Evolutionary conservation across 2,888 invertebrate genomes (phyloP).

Genomic region (Drosophila ustulata): DNA sequence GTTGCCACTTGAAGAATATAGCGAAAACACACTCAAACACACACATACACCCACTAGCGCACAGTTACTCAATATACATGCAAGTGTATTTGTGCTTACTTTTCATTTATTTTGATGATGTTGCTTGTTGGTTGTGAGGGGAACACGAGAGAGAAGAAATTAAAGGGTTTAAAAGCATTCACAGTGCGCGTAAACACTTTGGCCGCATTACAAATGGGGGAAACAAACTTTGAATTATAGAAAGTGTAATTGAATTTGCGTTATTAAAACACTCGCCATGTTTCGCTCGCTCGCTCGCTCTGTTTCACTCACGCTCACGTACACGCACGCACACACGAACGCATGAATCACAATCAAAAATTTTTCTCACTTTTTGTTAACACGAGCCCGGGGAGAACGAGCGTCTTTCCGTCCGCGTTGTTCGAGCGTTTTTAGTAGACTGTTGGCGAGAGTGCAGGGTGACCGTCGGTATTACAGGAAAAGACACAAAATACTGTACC

Average conservation of each 20-base stretch:
- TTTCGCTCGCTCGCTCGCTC: slow-evolving; percentile 45
- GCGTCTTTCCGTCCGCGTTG: slow-evolving; percentile 45
- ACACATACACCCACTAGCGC: slow-evolving; percentile 22
- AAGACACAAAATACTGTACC: not conserved
- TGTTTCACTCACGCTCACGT: slow-evolving; percentile 57
- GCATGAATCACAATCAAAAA: slow-evolving; percentile 55
- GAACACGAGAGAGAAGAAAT: slow-evolving; percentile 18
- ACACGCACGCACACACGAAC: slow-evolving; percentile 47
- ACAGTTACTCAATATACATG: slow-evolving; percentile 31
- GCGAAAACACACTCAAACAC: slow-evolving; percentile 50
- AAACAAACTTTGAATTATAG: slow-evolving; percentile 48
- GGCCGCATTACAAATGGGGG: slow-evolving; percentile 38
- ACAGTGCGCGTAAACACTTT: slow-evolving; percentile 54
- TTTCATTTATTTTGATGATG: slow-evolving; percentile 50
- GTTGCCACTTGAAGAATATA: slow-evolving; percentile 42
- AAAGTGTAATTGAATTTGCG: slow-evolving; percentile 59
- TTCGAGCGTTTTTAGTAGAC: slow-evolving; percentile 61
- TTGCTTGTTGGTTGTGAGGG: slow-evolving; percentile 10
- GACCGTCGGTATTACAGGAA: too few relatives aligned
- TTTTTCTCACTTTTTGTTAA: slow-evolving; percentile 12
- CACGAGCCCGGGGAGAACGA: slow-evolving; percentile 55
- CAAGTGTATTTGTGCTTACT: slow-evolving; percentile 63
- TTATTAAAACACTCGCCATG: slow-evolving; percentile 67
- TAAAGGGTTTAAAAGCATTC: slow-evolving; percentile 45
- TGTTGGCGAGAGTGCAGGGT: slow-evolving; percentile 12